Evolutionary conservation across 2,888 invertebrate species (phyloP), one percentile per base, ranked within the genome.

Genomic region (Drosophila cracens): DNA sequence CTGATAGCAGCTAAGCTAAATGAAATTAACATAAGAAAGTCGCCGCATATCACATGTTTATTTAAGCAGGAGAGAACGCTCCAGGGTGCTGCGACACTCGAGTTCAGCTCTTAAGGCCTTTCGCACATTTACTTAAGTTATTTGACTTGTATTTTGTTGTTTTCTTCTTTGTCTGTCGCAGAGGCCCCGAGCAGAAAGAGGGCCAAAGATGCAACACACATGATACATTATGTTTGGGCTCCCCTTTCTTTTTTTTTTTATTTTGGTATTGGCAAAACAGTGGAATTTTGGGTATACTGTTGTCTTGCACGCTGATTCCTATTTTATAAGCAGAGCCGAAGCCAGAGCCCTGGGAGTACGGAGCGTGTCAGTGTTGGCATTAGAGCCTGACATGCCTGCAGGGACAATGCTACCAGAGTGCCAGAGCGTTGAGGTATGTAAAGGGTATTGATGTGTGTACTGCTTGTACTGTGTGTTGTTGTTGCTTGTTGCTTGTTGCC

Each of bases 351-450:
- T 56, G 82, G 80, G 82, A 78, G 71, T 75, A 65, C 38, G 64
- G 68, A 88, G 87, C 89, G 90, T 90, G 91, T 87, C 91, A 91
- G 83, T 76, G 90, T 84, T 87, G 86, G 87, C 83, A 89, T 90
- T 89, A 89, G 86, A 85, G 87, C 83, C 83, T 90, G 90, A 90
- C 89, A 91, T 89, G 85, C 86, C 92, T 90, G 81, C 66, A 81
- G 89, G 91, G 89, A 87, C 79, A 87, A 75, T 73, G 74, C 52
- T 64, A 57, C 18, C 52, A 33, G 60, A 60, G 51, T 51, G 51
- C 38, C 64, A 63, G 40, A 74, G 70, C 86, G 76, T 74, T 66
- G 73, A 75, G 84, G 71, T 86, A 74, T 81, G 83, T 83, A 83
- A 79, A 79, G 79, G 73, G 69, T 77, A 87, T 77, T 82, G 87